These are phyloP conservation scores for Syritta pipiens DNA, from an alignment of 2,888 invertebrate species.

Conservation along the genomic window DNA sequence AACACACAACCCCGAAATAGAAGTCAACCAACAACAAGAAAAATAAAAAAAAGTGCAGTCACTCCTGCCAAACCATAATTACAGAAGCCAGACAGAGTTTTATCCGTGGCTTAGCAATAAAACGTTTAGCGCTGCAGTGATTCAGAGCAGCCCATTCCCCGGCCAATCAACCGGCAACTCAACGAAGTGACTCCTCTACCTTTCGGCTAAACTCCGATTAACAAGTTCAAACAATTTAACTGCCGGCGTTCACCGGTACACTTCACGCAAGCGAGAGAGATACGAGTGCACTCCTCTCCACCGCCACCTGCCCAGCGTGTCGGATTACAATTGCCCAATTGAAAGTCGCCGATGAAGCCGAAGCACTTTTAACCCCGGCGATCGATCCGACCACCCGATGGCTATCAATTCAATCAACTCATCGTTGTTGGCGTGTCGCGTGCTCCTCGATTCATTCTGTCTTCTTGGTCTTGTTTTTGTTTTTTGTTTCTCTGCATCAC, in stretches of 20 bases:
- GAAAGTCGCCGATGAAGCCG: slow-evolving; percentile 38
- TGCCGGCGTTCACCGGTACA: slow-evolving; percentile 14
- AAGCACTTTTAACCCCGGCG: slow-evolving; percentile 55
- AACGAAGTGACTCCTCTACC: neutral
- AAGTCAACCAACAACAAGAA: no score
- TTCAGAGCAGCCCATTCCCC: slow-evolving; percentile 27
- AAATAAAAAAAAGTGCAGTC: neutral
- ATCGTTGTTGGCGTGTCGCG: slow-evolving; percentile 32
- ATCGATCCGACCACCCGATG: slow-evolving; percentile 36
- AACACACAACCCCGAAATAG: no score
- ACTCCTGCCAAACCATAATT: no score
- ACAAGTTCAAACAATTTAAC: slow-evolving; percentile 63
- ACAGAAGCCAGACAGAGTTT: neutral
- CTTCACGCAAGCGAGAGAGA: neutral
- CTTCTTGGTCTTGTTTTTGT: no score
- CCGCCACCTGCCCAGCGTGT: slow-evolving; percentile 54
- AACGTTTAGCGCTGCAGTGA: slow-evolving; percentile 52
- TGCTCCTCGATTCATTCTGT: slow-evolving; percentile 35
- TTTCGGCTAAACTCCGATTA: slow-evolving; percentile 39
- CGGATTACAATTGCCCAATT: slow-evolving; percentile 63
- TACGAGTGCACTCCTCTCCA: neutral
- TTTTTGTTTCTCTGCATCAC: slow-evolving; percentile 1
- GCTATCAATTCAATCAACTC: slow-evolving; percentile 65
- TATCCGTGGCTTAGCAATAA: neutral
- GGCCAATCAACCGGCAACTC: neutral